Evolutionary conservation across 2,888 invertebrate genomes (phyloP).

Genomic region (Eupithecia tripunctaria): DNA sequence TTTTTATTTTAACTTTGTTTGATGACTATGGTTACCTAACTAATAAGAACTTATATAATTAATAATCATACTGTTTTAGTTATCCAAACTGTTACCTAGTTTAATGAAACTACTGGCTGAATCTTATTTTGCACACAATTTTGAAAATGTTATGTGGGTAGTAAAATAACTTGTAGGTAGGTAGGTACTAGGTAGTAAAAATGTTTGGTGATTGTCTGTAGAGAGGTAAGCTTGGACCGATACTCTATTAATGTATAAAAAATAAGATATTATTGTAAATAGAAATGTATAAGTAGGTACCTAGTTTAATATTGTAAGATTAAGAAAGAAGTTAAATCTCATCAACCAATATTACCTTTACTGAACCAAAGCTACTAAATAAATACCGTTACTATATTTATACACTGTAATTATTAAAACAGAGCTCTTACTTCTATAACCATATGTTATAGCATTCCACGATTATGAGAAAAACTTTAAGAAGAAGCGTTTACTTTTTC

Average conservation of each 20-base stretch:
- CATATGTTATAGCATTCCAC: slow-evolving; percentile 7
- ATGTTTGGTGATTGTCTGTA: too few relatives aligned
- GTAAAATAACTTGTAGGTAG: not conserved
- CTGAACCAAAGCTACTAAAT: slow-evolving; percentile 37
- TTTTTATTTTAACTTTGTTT: not conserved
- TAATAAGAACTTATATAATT: not conserved
- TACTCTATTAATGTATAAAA: slow-evolving; percentile 8
- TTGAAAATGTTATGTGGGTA: not conserved
- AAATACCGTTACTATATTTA: slow-evolving; percentile 5
- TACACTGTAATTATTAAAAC: slow-evolving; percentile 6
- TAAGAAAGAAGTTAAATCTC: not conserved
- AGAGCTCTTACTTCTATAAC: not conserved
- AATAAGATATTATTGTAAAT: slow-evolving; percentile 7
- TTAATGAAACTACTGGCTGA: not conserved
- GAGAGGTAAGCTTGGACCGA: not conserved
- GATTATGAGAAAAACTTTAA: not conserved
- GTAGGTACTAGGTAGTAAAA: slow-evolving; percentile 4
- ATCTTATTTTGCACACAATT: not conserved
- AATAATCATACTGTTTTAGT: not conserved
- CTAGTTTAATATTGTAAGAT: not conserved
- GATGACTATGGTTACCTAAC: not conserved
- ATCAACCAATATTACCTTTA: slow-evolving; percentile 9
- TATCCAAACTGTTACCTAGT: not conserved
- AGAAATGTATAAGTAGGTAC: not conserved
- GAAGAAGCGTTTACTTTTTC: slow-evolving; percentile 14